phyloP scores from a whole-genome alignment of 2,888 invertebrate genomes.

The Panopea generosa region DNA sequence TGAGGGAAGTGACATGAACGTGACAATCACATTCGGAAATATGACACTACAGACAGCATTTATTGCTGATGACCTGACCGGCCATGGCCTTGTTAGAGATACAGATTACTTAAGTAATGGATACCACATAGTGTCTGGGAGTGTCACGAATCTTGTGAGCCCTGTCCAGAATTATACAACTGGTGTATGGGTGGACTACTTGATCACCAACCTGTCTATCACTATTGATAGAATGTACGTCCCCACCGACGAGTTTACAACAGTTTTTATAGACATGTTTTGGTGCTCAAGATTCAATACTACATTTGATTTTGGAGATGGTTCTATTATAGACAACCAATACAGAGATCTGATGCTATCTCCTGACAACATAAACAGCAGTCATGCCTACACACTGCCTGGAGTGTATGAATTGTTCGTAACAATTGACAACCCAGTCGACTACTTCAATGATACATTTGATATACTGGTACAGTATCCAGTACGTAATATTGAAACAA shows the following conservation, averaged over 20 bases:
- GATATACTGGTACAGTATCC: constrained; percentile 52
- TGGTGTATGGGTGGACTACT: constrained; percentile 60
- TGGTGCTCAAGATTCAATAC: constrained; percentile 53
- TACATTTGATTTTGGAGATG: constrained; percentile 36
- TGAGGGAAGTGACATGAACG: constrained; percentile 37
- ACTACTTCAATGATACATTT: constrained; percentile 29
- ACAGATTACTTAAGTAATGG: constrained; percentile 36
- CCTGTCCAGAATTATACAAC: constrained; percentile 22
- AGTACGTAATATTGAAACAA: constrained; percentile 45
- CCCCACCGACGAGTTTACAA: constrained; percentile 40
- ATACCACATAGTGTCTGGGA: constrained; percentile 32
- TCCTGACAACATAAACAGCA: constrained; percentile 29
- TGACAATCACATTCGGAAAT: constrained; percentile 40
- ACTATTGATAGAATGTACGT: constrained; percentile 38
- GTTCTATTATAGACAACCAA: constrained; percentile 6
- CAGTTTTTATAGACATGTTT: constrained; percentile 43
- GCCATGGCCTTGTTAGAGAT: constrained; percentile 33
- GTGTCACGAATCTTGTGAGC: constrained; percentile 47
- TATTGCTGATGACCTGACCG: constrained; percentile 25
- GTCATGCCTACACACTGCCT: constrained; percentile 34
- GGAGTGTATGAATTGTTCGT: constrained; percentile 36
- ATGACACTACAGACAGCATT: constrained; percentile 33
- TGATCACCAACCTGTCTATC: constrained; percentile 41
- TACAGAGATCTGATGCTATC: constrained; percentile 31
- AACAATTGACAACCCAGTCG: constrained; percentile 48